Conservation (phyloP, 2,113 vertebrate genomes). For the Brachypteracias leptosomus region DNA sequence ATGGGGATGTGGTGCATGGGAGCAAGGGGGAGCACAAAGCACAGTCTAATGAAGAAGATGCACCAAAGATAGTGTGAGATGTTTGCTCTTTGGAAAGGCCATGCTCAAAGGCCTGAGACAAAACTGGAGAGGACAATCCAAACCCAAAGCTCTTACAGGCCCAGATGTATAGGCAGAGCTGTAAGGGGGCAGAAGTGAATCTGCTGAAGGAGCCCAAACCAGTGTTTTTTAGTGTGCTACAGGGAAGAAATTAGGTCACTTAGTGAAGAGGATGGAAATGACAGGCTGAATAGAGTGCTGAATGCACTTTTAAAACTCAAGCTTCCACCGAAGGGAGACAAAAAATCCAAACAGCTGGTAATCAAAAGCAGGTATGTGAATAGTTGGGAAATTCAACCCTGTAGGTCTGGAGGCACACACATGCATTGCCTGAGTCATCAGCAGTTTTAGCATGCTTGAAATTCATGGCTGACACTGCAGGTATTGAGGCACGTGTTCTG, state of each 20-base stretch:
- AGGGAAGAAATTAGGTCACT: background rate
- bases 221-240: background rate
- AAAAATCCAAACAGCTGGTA: background rate
- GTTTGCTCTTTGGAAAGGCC: background rate
- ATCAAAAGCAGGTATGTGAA: conserved; percentile 11
- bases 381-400: background rate
- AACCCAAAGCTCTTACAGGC: background rate
- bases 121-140: background rate
- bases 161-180: background rate
- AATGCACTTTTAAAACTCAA: background rate
- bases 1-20: fast-evolving
- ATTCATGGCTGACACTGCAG: background rate
- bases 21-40: background rate
- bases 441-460: conserved; percentile 14
- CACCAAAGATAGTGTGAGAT: background rate
- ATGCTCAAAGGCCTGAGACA: background rate
- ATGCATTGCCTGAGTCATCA: background rate
- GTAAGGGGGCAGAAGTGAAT: background rate
- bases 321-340: background rate
- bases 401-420: background rate
- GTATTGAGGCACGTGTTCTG: background rate
- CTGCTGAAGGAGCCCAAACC: background rate
- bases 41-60: background rate
- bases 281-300: background rate
- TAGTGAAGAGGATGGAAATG: background rate